Conservation (phyloP, 2,797 vertebrate species). For the Phyllotis vaccarum region DNA sequence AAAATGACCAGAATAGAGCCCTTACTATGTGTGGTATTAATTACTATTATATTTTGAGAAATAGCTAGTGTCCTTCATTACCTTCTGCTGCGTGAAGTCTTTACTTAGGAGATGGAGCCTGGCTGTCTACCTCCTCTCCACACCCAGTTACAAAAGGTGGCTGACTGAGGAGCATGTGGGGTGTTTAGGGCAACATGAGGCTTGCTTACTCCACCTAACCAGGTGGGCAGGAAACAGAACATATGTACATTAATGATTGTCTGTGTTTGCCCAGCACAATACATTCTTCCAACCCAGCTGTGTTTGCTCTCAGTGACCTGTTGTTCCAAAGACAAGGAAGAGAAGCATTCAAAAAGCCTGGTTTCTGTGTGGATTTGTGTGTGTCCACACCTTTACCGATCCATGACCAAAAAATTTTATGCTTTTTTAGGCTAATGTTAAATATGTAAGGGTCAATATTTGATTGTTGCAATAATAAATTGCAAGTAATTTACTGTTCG, state of each 20-base stretch:
- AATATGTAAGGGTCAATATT: neutral
- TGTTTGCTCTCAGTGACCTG: slow-evolving; percentile 72
- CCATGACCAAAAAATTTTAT: slow-evolving; percentile 35
- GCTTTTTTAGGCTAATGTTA: neutral
- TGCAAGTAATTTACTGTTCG: neutral
- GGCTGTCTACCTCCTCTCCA: neutral
- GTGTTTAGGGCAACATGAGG: slow-evolving; percentile 3
- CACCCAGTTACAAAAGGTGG: slow-evolving; percentile 30
- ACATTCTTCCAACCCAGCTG: slow-evolving; percentile 63
- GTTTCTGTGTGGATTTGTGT: neutral
- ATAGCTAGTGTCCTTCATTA: neutral
- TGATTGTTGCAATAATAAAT: slow-evolving; percentile 35
- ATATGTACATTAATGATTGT: slow-evolving; percentile 65
- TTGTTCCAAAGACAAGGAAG: slow-evolving; percentile 50
- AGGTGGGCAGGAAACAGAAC: slow-evolving; percentile 70
- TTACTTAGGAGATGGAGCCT: neutral
- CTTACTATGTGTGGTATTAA: neutral
- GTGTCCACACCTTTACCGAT: neutral
- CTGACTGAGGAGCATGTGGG: slow-evolving; percentile 3
- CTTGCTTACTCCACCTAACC: slow-evolving; percentile 57
- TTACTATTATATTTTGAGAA: neutral
- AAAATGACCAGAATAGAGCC: neutral
- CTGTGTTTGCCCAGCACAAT: slow-evolving; percentile 63
- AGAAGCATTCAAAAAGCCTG: neutral
- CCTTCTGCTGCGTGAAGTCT: slow-evolving; percentile 36